Conservation (phyloP, 2,888 invertebrate species). For the Saturnia pavonia region DNA sequence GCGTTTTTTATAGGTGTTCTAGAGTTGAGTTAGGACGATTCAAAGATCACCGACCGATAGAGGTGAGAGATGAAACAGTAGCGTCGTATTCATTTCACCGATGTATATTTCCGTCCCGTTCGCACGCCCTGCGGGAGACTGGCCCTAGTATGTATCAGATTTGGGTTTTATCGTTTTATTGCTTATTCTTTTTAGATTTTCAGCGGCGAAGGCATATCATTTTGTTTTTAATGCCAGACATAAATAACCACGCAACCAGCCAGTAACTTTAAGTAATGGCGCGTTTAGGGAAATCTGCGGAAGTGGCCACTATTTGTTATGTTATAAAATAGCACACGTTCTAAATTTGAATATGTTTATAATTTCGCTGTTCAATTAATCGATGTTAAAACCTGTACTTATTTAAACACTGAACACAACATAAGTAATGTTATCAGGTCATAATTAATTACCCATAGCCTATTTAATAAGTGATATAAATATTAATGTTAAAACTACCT, state of each 20-base stretch:
- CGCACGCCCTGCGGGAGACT: constrained; percentile 74
- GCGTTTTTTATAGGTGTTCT: constrained; percentile 65
- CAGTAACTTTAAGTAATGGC: constrained; percentile 73
- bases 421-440: background rate
- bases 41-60: constrained; percentile 77
- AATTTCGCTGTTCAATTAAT: constrained; percentile 39
- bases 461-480: background rate
- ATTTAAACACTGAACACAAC: background rate
- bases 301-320: constrained; percentile 65
- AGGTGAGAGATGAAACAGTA: constrained; percentile 83
- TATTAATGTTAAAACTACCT: background rate
- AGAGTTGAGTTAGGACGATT: constrained; percentile 74
- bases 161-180: constrained; percentile 82
- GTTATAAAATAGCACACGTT: constrained; percentile 29
- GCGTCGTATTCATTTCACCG: constrained; percentile 78
- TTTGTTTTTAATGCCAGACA: constrained; percentile 79
- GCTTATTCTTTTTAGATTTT: constrained; percentile 83
- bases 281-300: constrained; percentile 71
- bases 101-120: constrained; percentile 71
- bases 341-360: constrained; percentile 33
- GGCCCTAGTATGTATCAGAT: constrained; percentile 81
- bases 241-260: constrained; percentile 76
- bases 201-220: constrained; percentile 81
- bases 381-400: constrained; percentile 17
- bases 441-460: background rate